Base-by-base conservation (phyloP, 2,113 vertebrate species). In the Salvator merianae region DNA sequence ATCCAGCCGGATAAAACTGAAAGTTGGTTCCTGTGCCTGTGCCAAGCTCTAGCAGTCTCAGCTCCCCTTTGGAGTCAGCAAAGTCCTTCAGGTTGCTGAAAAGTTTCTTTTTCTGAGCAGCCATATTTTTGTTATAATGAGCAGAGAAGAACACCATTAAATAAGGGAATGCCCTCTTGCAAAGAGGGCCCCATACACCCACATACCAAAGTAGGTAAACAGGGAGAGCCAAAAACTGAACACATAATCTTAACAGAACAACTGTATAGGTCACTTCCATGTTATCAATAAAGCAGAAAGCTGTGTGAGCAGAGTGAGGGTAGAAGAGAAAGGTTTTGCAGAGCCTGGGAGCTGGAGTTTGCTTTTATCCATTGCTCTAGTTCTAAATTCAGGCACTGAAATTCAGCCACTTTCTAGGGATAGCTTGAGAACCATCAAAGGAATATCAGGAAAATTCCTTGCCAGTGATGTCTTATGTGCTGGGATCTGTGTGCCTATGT, bases 21-120 rank as follows among this genome's bases (percentile, higher is more conserved):
- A 98, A 98, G 92, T 98, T 98, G 1, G 96, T 63, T 1, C 97
- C 97, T 0, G 89, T 92, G 16, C 97, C 97, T 2, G 96, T 97
- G 63, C 97, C 97, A 40, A 98, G 87, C 68, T 98, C 97, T 84
- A 98, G 65, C 30, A 98, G 81, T 0, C 90, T 92, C 68, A 97
- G 93, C 18, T 88, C 86, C 8, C 92, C 83, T 0, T 88, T 93
- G 6, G 89, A 1, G 6, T 86, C 86, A 2, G 34, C 80, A 76
- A 97, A 96, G 36, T 91, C 87, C 0, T 90, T 30, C 9, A 97
- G 81, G 28, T 88, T 94, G 71, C 91, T 79, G 36, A 97, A 98
- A 53, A 97, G 93, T 22, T 96, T 94, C 86, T 75, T 90, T 91
- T 98, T 98, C 76, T 93, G 88, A 3, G 91, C 88, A 16, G 91